These are phyloP conservation scores for Nymphalis c-album DNA, from an alignment of 2,888 invertebrate genomes.

Conservation along the genomic window DNA sequence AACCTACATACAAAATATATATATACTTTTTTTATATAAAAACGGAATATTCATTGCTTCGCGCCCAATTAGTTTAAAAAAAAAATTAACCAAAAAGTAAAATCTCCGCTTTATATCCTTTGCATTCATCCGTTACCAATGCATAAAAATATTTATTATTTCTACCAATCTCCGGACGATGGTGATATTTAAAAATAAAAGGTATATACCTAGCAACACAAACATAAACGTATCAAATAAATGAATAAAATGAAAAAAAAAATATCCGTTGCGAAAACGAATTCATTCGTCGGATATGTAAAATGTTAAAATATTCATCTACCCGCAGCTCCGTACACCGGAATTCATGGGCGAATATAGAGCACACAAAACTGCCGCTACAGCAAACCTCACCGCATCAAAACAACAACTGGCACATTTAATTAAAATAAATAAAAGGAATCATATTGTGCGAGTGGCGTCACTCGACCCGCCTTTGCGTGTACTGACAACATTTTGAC, in stretches of 20 bases:
- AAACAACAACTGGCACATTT: slow-evolving; percentile 72
- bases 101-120: slow-evolving; percentile 23
- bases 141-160: slow-evolving; percentile 43
- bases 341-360: slow-evolving; percentile 73
- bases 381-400: slow-evolving; percentile 67
- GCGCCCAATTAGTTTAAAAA: slow-evolving; percentile 26
- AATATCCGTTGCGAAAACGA: slow-evolving; percentile 62
- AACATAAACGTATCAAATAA: slow-evolving; percentile 72
- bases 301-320: slow-evolving; percentile 80
- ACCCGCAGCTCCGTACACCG: slow-evolving; percentile 65
- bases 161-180: slow-evolving; percentile 51
- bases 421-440: slow-evolving; percentile 78
- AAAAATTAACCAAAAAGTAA: slow-evolving; percentile 22
- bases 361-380: slow-evolving; percentile 66
- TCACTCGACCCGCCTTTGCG: slow-evolving; percentile 33
- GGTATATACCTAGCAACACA: slow-evolving; percentile 46
- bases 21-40: background rate
- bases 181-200: slow-evolving; percentile 49
- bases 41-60: slow-evolving; percentile 7
- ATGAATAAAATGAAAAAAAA: slow-evolving; percentile 69
- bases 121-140: slow-evolving; percentile 22
- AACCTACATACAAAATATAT: background rate
- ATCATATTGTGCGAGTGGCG: slow-evolving; percentile 52
- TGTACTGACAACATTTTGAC: slow-evolving; percentile 34
- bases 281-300: slow-evolving; percentile 78